Base-by-base conservation (phyloP, 1,140 invertebrate species). In the Drosophila watanabei region DNA sequence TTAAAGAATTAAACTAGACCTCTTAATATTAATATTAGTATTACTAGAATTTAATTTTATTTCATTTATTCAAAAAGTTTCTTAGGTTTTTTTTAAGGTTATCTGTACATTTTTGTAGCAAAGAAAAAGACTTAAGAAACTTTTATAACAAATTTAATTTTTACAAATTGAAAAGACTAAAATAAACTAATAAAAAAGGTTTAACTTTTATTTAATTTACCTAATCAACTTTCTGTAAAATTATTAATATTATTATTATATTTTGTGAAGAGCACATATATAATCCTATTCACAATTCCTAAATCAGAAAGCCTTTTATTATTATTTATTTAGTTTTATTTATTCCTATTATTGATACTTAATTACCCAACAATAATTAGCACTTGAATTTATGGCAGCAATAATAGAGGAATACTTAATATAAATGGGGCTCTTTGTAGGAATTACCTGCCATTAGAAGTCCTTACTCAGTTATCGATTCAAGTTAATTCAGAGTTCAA, bases 271-370 rank as follows among this genome's bases (percentile, higher is more conserved):
- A 49, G 28, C 16, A 16, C 14, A 5, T 28, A 1, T 16, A 16
- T 4, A 49, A 49, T n/a, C 1, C 11, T 18, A 20, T 1, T 0
- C 13, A 4, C 33, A 33, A 13, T 52, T 52, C 8, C n/a, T 18
- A 13, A 18, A 7, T 1, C n/a, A 33, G 4, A 9, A 28, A 16
- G 16, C 2, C 1, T 8, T 28, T 49, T 51, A 0, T 6, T 16
- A 0, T 43, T 4, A 43, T 45, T 11, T 5, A 37, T 28, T 51
- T n/a, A 16, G 18, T 5, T 4, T 16, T 30, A n/a, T 8, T 20
- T 24, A 62, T 28, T 51, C n/a, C 2, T n/a, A 52, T 45, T 54
- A 54, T 54, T 49, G 32, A 68, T 70, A 70, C 24, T 51, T 45
- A 46, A 70, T 66, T 37, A 13, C 24, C 48, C 8, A 9, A 46